These are phyloP conservation scores for Meteorus cinctellus DNA, from an alignment of 2,888 invertebrate species.

Conservation along the genomic window DNA sequence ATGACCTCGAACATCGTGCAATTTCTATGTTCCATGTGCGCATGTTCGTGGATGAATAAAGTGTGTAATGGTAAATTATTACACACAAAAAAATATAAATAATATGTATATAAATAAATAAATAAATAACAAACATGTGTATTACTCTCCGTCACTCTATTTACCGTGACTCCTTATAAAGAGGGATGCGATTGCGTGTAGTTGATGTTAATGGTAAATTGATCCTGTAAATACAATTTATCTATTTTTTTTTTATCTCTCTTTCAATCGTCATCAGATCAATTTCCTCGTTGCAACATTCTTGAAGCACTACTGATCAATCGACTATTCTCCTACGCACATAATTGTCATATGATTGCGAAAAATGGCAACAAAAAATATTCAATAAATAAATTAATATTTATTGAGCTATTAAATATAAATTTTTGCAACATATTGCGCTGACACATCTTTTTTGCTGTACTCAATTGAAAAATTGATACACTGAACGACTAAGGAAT, in stretches of 20 bases:
- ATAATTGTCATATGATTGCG: conserved; percentile 27
- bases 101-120: conserved; percentile 29
- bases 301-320: conserved; percentile 30
- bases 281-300: conserved; percentile 24
- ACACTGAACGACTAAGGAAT: neutral
- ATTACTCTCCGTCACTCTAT: conserved; percentile 19
- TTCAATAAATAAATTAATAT: neutral
- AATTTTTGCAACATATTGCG: too few species aligned
- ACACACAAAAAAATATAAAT: neutral
- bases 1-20: conserved; percentile 47
- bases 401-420: too few species aligned
- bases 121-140: conserved; percentile 30
- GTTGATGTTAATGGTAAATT: conserved; percentile 23
- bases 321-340: conserved; percentile 34
- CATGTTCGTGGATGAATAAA: conserved; percentile 29
- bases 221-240: neutral
- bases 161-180: conserved; percentile 1
- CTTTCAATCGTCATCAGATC: conserved; percentile 34
- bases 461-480: neutral
- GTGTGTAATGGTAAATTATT: conserved; percentile 17
- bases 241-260: neutral
- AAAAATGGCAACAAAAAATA: neutral
- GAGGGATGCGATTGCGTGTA: conserved; percentile 29
- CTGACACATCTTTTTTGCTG: neutral
- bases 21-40: conserved; percentile 41